Evolutionary conservation across 2,113 vertebrate genomes (phyloP), one percentile per base, ranked within the genome.

Genomic region (Girardinichthys multiradiatus): DNA sequence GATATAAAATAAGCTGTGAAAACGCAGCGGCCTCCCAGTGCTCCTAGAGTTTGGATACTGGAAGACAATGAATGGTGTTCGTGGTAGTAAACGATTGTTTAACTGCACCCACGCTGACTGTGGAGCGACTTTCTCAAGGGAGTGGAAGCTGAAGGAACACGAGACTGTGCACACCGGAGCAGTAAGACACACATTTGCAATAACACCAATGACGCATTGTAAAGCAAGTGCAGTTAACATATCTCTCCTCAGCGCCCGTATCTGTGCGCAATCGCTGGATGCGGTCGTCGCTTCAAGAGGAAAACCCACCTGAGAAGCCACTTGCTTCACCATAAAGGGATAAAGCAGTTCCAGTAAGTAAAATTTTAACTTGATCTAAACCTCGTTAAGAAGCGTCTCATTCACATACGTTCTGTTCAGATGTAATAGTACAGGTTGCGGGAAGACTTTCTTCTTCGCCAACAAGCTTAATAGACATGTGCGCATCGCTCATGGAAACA

Each of bases 81-180:
- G 2, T 13, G 1, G 4, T 0, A 70, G 0, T 29, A 70, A 84
- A 24, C 83, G 79, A 72, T 14, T 80, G 1, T 88, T 92, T 19
- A 86, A 63, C 29, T 96, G 95, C 76, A n/a, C 62, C 1, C 65
- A 87, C 15, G 54, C 57, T 0, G 90, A 74, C 1, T 95, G 95
- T 21, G 87, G 68, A 1, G 93, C 93, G 1, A 86, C 84, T 2
- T 95, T 95, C 70, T 84, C 73, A 6, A 83, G 84, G 0, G 57
- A 89, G 57, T 86, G 93, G 91, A 85, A 84, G 24, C 83, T 94
- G n/a, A 75, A 77, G 5, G 92, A 94, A 61, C 95, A 95, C 28
- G 80, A 92, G 74, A 88, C 80, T 0, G 80, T 76, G 30, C 95
- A 95, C 86, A 89, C 89, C 0, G 94, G 91, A 10, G 84, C 64